phyloP scores from a whole-genome alignment of 2,888 invertebrate genomes.

The Mythimna albipuncta region DNA sequence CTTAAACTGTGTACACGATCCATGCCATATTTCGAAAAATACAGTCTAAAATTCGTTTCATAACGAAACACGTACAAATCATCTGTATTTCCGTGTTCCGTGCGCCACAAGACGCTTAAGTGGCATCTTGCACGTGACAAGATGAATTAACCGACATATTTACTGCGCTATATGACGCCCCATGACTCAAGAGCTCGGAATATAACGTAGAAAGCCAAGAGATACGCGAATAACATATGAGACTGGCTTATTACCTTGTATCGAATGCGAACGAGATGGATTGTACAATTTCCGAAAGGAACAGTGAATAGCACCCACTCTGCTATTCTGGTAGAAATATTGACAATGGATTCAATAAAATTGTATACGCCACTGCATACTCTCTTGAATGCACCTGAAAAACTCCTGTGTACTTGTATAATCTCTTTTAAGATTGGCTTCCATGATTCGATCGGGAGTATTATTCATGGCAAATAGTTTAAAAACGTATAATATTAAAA shows the following conservation, averaged over 20 bases:
- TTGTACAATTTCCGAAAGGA: neutral
- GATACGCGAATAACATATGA: constrained; percentile 6
- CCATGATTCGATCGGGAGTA: no score
- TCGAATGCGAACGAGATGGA: constrained; percentile 7
- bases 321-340: neutral
- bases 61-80: neutral
- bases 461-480: no score
- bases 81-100: constrained; percentile 7
- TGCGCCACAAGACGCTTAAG: constrained; percentile 17
- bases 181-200: constrained; percentile 18
- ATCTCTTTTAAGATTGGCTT: no score
- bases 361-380: neutral
- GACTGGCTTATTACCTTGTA: constrained; percentile 5
- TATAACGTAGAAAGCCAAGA: constrained; percentile 19
- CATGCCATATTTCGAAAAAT: neutral
- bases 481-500: no score
- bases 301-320: neutral
- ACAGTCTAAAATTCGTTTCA: neutral
- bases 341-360: neutral
- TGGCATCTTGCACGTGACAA: constrained; percentile 32
- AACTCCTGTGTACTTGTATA: no score
- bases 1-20: neutral
- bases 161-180: constrained; percentile 10
- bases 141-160: constrained; percentile 22
- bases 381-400: no score